A percentile compares a stretch with the other conserved stretches of the same genome.
These are phyloP conservation scores for Tuberolachnus salignus DNA, from an alignment of 2,888 invertebrate species.

Conservation along the genomic window DNA sequence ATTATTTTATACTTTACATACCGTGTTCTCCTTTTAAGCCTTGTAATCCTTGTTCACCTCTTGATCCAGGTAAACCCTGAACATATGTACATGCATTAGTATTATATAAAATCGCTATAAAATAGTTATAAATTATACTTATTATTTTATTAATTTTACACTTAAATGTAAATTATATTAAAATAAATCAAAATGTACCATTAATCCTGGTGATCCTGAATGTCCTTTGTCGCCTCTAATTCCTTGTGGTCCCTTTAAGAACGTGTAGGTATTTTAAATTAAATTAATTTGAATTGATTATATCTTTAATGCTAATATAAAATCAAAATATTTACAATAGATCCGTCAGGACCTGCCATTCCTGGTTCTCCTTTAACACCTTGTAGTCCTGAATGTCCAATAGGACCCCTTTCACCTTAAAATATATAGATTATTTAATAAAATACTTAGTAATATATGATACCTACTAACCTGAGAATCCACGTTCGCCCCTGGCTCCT, in stretches of 20 bases:
- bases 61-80: conserved; percentile 73
- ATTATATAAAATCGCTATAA: too few relatives aligned
- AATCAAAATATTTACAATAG: conserved; percentile 65
- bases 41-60: conserved; percentile 66
- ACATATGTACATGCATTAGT: too few relatives aligned
- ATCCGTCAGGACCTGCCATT: conserved; percentile 68
- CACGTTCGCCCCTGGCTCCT: conserved; percentile 60
- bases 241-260: conserved; percentile 72
- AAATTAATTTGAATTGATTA: too few relatives aligned
- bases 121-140: conserved; percentile 5
- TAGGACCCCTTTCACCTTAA: conserved; percentile 57
- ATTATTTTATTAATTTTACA: background rate
- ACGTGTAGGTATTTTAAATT: background rate
- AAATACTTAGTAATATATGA: background rate
- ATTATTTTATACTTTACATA: background rate
- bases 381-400: conserved; percentile 63
- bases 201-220: conserved; percentile 72
- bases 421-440: background rate
- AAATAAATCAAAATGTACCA: conserved; percentile 62
- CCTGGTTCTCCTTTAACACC: conserved; percentile 63
- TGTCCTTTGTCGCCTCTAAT: conserved; percentile 74
- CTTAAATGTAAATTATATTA: background rate
- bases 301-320: background rate
- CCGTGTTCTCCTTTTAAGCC: conserved; percentile 63
- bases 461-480: conserved; percentile 52